phyloP scores from a whole-genome alignment of 1,140 invertebrate species.

The Sminthurinus signatus region DNA sequence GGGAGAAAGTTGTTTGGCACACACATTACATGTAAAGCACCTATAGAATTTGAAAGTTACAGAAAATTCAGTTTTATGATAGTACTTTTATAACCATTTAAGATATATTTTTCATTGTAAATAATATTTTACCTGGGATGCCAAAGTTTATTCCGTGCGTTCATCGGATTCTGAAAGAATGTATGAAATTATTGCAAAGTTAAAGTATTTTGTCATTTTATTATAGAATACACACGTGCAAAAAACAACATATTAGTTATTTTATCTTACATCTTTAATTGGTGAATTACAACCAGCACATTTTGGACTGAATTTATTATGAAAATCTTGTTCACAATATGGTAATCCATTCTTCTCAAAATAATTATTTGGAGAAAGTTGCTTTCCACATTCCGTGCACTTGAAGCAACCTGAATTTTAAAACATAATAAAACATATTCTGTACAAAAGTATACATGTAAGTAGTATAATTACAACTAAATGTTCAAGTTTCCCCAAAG shows the following conservation, averaged over 20 bases:
- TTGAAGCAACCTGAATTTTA: constrained; percentile 60
- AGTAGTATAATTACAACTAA: too few relatives aligned
- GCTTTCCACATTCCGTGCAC: constrained; percentile 56
- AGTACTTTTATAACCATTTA: background rate
- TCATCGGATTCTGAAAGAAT: constrained; percentile 16
- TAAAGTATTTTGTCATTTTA: too few relatives aligned
- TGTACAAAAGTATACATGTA: too few relatives aligned
- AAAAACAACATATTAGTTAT: too few relatives aligned
- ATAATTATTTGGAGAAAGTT: constrained; percentile 58
- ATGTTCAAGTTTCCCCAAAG: too few relatives aligned
- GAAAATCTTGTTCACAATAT: background rate
- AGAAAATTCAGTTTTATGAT: constrained; percentile 2
- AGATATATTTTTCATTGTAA: too few relatives aligned
- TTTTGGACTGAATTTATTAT: constrained; percentile 46
- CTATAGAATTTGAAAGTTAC: background rate
- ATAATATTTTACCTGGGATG: too few relatives aligned
- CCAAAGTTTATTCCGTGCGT: constrained; percentile 26
- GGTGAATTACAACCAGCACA: constrained; percentile 58
- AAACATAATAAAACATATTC: too few relatives aligned
- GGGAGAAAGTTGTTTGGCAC: constrained; percentile 56
- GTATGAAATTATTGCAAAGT: too few relatives aligned
- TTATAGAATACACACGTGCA: too few relatives aligned
- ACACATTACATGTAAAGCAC: constrained; percentile 59
- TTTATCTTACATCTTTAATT: too few relatives aligned
- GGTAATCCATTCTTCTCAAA: constrained; percentile 58